Base-by-base conservation (phyloP, 2,113 vertebrate species). In the Lophotis ruficrista region DNA sequence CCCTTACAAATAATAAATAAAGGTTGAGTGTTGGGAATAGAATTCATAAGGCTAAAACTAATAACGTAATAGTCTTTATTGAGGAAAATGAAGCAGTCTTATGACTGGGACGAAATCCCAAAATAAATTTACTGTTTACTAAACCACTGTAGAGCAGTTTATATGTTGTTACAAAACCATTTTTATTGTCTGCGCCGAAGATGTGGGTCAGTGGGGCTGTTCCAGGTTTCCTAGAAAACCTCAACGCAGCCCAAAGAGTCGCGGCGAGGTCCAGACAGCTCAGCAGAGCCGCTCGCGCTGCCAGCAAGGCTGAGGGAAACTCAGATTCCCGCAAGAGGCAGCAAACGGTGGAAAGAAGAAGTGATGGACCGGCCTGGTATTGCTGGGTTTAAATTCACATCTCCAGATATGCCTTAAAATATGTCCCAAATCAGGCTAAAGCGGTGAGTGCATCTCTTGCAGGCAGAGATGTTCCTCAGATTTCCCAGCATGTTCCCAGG, bases 1-100 rank as follows among this genome's bases (percentile, higher is more conserved):
- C 79, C 69, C 75, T 79, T 85, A 60, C 35, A 83, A 97, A 96
- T 94, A 93, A 96, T 97, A 97, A 95, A 96, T 94, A 92, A 87
- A 94, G 57, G 85, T 81, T 93, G 95, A 97, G 96, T 95, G 97
- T 83, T 75, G 75, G 83, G 75, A 94, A 93, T 83, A 76, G 83
- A 80, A 86, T 73, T 93, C 79, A 31, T 83, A 94, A 95, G 96
- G 91, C 83, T 86, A 56, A 93, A 94, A 79, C 68, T 69, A 91
- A 92, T 83, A 79, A 80, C 4, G 38, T 73, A 87, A 58, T 64
- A 53, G 54, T 50, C 37, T 84, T 92, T 93, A 78, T 28, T 58
- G 87, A 92, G 87, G 85, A 89, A 90, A 95, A 95, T 22, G 22
- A 56, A 80, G 57, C 60, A 76, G 83, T 12, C 71, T 65, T 58